These are phyloP conservation scores for Actinemys pallida DNA, from an alignment of 2,113 vertebrate species.

Conservation along the genomic window DNA sequence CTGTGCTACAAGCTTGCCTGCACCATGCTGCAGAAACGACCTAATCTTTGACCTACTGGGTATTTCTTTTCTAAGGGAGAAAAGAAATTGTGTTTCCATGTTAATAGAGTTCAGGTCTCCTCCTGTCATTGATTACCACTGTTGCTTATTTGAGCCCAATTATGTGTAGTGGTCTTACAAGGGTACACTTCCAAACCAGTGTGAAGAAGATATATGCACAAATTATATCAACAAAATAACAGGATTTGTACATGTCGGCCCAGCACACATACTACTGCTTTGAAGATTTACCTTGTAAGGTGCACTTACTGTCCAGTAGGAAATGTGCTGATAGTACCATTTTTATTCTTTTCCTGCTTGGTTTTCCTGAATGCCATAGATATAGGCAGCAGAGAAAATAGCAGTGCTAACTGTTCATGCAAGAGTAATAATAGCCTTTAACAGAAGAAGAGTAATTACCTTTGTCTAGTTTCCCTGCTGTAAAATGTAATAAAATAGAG, in stretches of 20 bases:
- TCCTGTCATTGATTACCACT: slow-evolving; percentile 64
- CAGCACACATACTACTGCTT: slow-evolving; percentile 14
- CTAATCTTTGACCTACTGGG: slow-evolving; percentile 75
- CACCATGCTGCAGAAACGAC: slow-evolving; percentile 52
- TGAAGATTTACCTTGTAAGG: slow-evolving; percentile 68
- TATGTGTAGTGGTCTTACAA: slow-evolving; percentile 51
- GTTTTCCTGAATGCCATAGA: slow-evolving; percentile 53
- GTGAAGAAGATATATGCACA: slow-evolving; percentile 51
- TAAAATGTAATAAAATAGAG: slow-evolving; percentile 59
- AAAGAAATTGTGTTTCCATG: slow-evolving; percentile 74
- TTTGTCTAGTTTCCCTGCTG: slow-evolving; percentile 73
- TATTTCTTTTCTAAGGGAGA: slow-evolving; percentile 73
- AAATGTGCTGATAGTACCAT: slow-evolving; percentile 66
- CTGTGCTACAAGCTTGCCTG: slow-evolving; percentile 56
- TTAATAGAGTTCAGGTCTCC: slow-evolving; percentile 67
- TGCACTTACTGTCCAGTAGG: slow-evolving; percentile 44
- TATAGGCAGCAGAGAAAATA: slow-evolving; percentile 69
- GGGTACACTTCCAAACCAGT: slow-evolving; percentile 39
- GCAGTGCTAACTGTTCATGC: slow-evolving; percentile 70
- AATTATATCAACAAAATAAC: slow-evolving; percentile 70
- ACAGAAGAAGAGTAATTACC: slow-evolving; percentile 79
- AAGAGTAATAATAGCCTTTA: slow-evolving; percentile 76
- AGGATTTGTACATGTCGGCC: slow-evolving; percentile 46
- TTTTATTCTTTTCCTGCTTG: slow-evolving; percentile 61
- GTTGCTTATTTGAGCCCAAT: slow-evolving; percentile 64